Percentiles rank a stretch among this genome's conserved stretches.
Evolutionary conservation across 2,888 invertebrate species (phyloP).

Genomic region (Drymonia ruficornis): DNA sequence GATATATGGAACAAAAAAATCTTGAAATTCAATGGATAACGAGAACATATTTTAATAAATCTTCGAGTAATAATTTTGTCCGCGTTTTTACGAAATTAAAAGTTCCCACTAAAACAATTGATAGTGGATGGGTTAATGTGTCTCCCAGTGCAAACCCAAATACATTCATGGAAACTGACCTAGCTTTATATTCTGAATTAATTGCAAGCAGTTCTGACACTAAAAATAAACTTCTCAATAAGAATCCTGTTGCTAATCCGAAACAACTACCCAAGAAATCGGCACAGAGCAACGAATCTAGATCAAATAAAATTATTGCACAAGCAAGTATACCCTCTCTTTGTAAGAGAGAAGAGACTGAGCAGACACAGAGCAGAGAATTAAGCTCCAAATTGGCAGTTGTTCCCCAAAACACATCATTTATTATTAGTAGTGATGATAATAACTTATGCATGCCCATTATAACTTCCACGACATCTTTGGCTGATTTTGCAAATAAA

Average conservation of each 20-base stretch:
- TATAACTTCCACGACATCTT: constrained; percentile 63
- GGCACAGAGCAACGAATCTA: constrained; percentile 18
- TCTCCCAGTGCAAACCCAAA: constrained; percentile 2
- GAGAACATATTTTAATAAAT: constrained; percentile 25
- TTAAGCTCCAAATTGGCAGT: not conserved
- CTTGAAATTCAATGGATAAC: constrained; percentile 62
- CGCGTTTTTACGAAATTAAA: constrained; percentile 58
- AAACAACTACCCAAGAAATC: constrained; percentile 64
- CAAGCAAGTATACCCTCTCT: not conserved
- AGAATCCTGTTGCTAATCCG: constrained; percentile 70
- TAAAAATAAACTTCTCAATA: constrained; percentile 47
- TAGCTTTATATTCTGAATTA: not conserved
- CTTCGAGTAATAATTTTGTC: constrained; percentile 42
- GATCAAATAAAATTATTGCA: constrained; percentile 12
- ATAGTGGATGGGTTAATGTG: constrained; percentile 44
- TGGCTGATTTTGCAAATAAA: constrained; percentile 42
- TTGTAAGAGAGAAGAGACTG: not conserved
- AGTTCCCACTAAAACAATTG: constrained; percentile 24
- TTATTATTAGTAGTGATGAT: constrained; percentile 17
- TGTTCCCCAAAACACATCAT: not conserved
- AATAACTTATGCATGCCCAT: constrained; percentile 53
- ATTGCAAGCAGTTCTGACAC: constrained; percentile 17
- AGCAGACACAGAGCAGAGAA: not conserved
- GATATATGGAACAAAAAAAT: constrained; percentile 67
- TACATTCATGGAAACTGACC: not conserved